phyloP scores from a whole-genome alignment of 2,113 vertebrate species.

The Platichthys flesus region DNA sequence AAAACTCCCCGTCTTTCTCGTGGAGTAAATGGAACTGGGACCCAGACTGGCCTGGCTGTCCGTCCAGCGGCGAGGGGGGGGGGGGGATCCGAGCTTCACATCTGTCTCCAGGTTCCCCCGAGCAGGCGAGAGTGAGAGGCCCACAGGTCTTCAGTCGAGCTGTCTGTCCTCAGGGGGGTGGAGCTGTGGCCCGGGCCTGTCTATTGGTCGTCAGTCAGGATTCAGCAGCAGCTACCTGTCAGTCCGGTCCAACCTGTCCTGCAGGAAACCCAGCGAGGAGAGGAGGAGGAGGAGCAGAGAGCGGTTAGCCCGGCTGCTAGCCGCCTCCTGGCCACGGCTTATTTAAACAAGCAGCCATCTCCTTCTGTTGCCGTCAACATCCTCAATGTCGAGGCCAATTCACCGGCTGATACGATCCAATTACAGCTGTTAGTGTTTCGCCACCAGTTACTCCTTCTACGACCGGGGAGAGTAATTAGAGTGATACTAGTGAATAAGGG shows the following conservation, averaged over 20 bases:
- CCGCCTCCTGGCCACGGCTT: conserved; percentile 41
- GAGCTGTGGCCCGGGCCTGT: conserved; percentile 1
- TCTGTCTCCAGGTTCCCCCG: conserved; percentile 32
- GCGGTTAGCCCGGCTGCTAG: conserved; percentile 13
- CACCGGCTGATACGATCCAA: conserved; percentile 19
- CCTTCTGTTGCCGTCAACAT: conserved; percentile 13
- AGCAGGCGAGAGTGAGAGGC: conserved; percentile 32
- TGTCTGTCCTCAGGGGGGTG: background rate
- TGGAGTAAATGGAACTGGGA: conserved; percentile 54
- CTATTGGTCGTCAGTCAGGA: conserved; percentile 60
- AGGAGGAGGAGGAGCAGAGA: background rate
- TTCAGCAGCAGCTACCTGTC: conserved; percentile 56
- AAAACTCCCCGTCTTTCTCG: conserved; percentile 25
- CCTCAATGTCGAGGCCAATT: conserved; percentile 47
- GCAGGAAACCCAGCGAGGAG: conserved; percentile 33
- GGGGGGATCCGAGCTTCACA: conserved; percentile 20
- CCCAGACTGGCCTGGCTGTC: conserved; percentile 47
- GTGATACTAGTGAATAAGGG: conserved; percentile 27
- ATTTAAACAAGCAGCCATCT: conserved; percentile 39
- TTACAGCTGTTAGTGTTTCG: conserved; percentile 34
- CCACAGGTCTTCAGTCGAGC: conserved; percentile 55
- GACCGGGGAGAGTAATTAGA: conserved; percentile 47
- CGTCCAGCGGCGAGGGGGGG: conserved; percentile 16
- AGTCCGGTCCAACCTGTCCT: conserved; percentile 72
- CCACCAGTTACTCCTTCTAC: conserved; percentile 20